Base-by-base conservation (phyloP, 2,888 invertebrate genomes). In the Alcis repandata region DNA sequence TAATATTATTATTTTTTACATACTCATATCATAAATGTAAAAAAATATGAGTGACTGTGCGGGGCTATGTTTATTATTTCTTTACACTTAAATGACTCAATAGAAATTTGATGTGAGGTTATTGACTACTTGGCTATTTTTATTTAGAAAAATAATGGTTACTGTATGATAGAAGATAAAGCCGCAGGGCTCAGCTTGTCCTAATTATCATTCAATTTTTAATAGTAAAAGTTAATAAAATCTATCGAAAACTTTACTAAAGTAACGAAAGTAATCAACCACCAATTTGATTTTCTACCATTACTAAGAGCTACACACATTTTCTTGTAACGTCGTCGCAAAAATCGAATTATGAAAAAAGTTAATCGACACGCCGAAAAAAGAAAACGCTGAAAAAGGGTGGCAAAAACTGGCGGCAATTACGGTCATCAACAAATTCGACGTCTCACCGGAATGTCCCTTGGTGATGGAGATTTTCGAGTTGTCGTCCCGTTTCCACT, bases 401-500 rank as follows among this genome's bases (percentile, higher is more conserved):
- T 46, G 65, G 60, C 57, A 66, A 66, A 66, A 66, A 57, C 54
- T 51, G 56, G 27, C 46, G 60, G 65, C 60, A 61, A 66, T 66
- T 66, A 54, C 54, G 70, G 70, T 74, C 72, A 74, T 78, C 79
- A 76, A 68, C 71, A 68, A 76, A 71, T 74, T 73, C 68, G 65
- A 66, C 68, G 70, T 77, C 85, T 85, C 79, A 97, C 97, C 97
- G 88, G 96, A 94, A 78, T 95, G 94, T 78, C 96, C 96, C 90
- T 96, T 97, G 93, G 97, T 97, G 93, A 98, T 96, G 87, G 96
- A 95, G 89, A 98, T 98, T 94, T 96, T 96, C 80, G 96, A 95
- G 89, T 96, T 96, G 93, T 98, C 98, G 91, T 98, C 98, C 82
- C 98, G 95, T 91, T 97, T 97, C 98, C 98, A 98, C 92, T 97